Percentiles rank a stretch among this genome's conserved stretches.
These are phyloP conservation scores for Channallabes apus DNA, from an alignment of 2,797 vertebrate species.

Conservation along the genomic window DNA sequence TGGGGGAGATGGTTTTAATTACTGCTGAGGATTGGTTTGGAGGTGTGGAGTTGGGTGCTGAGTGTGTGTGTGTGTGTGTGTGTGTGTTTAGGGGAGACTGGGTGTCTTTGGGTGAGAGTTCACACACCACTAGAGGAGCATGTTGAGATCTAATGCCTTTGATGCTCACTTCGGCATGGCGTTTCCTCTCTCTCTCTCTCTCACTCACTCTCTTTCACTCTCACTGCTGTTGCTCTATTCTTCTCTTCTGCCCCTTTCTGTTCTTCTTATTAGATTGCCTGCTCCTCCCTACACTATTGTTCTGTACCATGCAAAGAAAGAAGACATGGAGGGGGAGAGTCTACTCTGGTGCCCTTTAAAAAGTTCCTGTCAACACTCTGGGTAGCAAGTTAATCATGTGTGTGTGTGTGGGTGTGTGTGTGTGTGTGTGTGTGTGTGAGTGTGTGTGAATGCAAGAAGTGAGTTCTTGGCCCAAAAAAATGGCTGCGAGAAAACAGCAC, in stretches of 20 bases:
- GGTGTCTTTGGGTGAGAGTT: constrained; percentile 92
- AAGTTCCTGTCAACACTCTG: constrained; percentile 61
- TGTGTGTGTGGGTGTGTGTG: constrained; percentile 20
- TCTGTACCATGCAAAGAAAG: constrained; percentile 64
- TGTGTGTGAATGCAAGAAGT: not conserved
- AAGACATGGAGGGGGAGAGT: constrained; percentile 63
- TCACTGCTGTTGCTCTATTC: constrained; percentile 33
- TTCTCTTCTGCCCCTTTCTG: constrained; percentile 71
- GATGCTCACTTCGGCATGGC: constrained; percentile 92
- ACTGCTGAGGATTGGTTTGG: constrained; percentile 85
- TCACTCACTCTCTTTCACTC: constrained; percentile 13
- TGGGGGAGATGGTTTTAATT: constrained; percentile 98
- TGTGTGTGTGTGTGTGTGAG: constrained; percentile 23
- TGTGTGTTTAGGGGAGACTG: constrained; percentile 56
- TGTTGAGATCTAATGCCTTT: constrained; percentile 93
- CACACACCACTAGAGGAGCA: constrained; percentile 90
- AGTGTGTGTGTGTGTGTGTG: constrained; percentile 23
- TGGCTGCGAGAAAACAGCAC: not conserved
- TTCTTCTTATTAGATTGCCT: constrained; percentile 62
- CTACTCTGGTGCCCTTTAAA: constrained; percentile 66
- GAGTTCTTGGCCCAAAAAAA: not conserved
- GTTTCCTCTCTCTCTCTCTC: constrained; percentile 33
- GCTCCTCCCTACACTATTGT: constrained; percentile 73
- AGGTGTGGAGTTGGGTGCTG: constrained; percentile 41
- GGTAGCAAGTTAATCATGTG: constrained; percentile 67